Base-by-base conservation (phyloP, 1,140 invertebrate genomes). In the Lasioglossum baleicum region DNA sequence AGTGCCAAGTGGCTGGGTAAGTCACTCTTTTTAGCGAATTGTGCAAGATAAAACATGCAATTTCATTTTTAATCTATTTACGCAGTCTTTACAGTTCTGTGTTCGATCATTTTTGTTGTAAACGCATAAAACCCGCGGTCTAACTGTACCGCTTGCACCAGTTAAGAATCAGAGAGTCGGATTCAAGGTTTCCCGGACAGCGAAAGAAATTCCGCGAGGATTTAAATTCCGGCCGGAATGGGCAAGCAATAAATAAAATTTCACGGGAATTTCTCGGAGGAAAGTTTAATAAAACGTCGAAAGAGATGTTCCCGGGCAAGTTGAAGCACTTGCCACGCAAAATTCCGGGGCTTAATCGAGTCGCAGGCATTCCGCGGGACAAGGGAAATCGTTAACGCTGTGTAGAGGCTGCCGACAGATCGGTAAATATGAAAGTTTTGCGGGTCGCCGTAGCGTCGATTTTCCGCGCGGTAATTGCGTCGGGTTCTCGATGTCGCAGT, bases 401-500 rank as follows among this genome's bases (percentile, higher is more conserved):
- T 6, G 68, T 4, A 13, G 44, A 22, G 64, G 17, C 40, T 66
- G 6, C 40, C 40, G 17, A 68, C n/a, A n/a, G 48, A 51, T n/a
- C 26, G 53, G 53, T 35, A 60, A 76, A 68, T 13, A 44, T 10
- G 64, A 76, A 17, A 44, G 22, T 69, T 69, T 48, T 35, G 11
- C 44, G 42, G 61, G 26, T 35, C 26, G 26, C 26, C 26, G 26
- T 26, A 26, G 26, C 26, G 26, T 26, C 35, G 64, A 10, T 69
- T 69, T 51, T 61, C 26, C 40, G 6, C 40, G 2, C 64, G 22
- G 8, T 61, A 63, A 76, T 76, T 61, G 56, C 75, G 66, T 7
- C 26, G 51, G 64, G 35, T 35, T 75, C 51, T 67, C 51, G 15
- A 35, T 76, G 74, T 68, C 65, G 74, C 74, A 22, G 75, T 77